Evolutionary conservation across 2,113 vertebrate species (phyloP).

Genomic region (Oryzias curvinotus): DNA sequence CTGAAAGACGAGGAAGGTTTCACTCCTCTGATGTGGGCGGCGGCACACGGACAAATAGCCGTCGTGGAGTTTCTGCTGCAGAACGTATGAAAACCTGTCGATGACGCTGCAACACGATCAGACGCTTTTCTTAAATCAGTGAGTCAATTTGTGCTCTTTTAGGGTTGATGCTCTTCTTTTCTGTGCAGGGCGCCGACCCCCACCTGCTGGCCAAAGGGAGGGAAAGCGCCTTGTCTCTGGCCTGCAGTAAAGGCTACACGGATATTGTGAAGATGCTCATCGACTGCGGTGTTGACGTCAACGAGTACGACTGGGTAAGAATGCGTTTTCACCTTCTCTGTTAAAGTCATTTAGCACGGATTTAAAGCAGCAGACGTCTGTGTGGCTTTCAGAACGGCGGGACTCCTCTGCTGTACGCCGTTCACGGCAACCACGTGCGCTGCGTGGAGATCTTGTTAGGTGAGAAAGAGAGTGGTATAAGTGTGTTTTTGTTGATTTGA

Average conservation of each 20-base stretch:
- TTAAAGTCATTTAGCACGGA: background rate
- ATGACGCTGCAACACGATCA: too few species aligned
- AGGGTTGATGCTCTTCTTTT: too few species aligned
- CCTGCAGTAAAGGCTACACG: constrained; percentile 97
- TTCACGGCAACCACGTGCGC: constrained; percentile 97
- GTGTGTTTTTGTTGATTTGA: background rate
- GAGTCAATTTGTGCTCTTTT: too few species aligned
- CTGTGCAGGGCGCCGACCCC: constrained; percentile 88
- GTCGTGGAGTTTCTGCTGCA: constrained; percentile 98
- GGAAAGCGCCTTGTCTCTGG: constrained; percentile 93
- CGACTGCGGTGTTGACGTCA: constrained; percentile 95
- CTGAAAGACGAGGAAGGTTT: constrained; percentile 98
- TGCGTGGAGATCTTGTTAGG: constrained; percentile 95
- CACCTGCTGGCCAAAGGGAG: constrained; percentile 93
- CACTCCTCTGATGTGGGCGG: constrained; percentile 98
- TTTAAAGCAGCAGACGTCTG: background rate
- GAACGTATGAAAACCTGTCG: constrained; percentile 79
- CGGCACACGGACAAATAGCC: constrained; percentile 97
- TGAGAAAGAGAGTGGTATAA: constrained; percentile 64
- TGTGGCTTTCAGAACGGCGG: constrained; percentile 88
- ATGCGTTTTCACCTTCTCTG: background rate
- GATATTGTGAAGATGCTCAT: constrained; percentile 98
- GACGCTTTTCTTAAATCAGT: too few species aligned
- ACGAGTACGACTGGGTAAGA: constrained; percentile 97
- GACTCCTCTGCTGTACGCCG: constrained; percentile 92